These are phyloP conservation scores for Apotomis turbidana DNA, from an alignment of 2,888 invertebrate genomes.

Conservation along the genomic window DNA sequence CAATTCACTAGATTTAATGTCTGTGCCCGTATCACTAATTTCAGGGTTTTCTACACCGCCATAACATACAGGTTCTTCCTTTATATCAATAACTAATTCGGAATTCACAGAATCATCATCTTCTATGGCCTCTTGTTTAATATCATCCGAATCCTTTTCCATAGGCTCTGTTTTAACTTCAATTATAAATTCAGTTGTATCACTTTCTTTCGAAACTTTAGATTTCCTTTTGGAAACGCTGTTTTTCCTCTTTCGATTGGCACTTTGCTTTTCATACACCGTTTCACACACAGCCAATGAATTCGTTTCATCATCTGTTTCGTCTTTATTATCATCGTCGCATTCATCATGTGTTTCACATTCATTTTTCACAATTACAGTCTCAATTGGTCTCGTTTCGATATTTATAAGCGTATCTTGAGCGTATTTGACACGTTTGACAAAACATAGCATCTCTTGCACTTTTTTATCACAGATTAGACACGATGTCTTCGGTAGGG, in stretches of 20 bases:
- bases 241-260: neutral
- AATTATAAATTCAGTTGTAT: no score
- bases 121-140: neutral
- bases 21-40: neutral
- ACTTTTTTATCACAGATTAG: slow-evolving; percentile 9
- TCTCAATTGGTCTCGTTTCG: neutral
- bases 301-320: neutral
- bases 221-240: neutral
- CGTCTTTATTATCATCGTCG: neutral
- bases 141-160: neutral
- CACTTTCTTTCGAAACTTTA: no score
- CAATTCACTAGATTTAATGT: neutral
- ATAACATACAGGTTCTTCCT: neutral
- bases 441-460: neutral
- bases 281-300: neutral
- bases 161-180: no score
- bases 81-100: neutral
- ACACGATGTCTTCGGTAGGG: neutral
- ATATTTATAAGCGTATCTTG: neutral
- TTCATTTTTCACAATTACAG: neutral
- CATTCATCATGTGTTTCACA: neutral
- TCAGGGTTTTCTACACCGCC: neutral
- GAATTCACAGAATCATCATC: neutral
- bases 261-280: neutral
- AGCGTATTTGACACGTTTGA: slow-evolving; percentile 3